These are phyloP conservation scores for Ctenicera cuprea DNA, from an alignment of 2,888 invertebrate species.

Conservation along the genomic window DNA sequence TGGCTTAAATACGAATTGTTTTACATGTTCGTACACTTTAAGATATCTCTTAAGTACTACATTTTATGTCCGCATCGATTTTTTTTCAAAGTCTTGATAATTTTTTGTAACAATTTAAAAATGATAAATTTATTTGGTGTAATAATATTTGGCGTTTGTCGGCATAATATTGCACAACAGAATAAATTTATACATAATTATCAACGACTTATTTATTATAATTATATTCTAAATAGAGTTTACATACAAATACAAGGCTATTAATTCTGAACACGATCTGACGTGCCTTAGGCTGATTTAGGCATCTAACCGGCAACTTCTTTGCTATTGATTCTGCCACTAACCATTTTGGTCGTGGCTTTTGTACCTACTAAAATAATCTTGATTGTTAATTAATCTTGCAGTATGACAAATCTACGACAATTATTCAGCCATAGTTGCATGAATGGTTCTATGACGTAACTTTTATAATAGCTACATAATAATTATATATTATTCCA, in stretches of 20 bases:
- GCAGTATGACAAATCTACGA: background rate
- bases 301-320: background rate
- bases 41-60: no score
- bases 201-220: constrained; percentile 9
- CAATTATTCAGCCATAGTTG: background rate
- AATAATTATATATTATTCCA: background rate
- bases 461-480: background rate
- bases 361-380: background rate
- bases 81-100: no score
- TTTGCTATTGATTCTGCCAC: background rate
- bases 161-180: background rate
- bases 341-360: background rate
- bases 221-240: background rate
- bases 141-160: constrained; percentile 2
- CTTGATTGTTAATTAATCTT: constrained; percentile 2
- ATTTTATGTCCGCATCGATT: background rate
- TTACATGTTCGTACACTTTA: no score
- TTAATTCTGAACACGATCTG: constrained; percentile 22
- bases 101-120: no score
- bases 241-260: background rate
- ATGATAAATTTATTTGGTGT: background rate
- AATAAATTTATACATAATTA: background rate
- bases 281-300: constrained; percentile 2
- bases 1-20: no score
- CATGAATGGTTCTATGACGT: background rate